A percentile compares a stretch with the other conserved stretches of the same genome.
Conservation (phyloP, 1,140 invertebrate genomes). For the Drosophila asahinai region DNA sequence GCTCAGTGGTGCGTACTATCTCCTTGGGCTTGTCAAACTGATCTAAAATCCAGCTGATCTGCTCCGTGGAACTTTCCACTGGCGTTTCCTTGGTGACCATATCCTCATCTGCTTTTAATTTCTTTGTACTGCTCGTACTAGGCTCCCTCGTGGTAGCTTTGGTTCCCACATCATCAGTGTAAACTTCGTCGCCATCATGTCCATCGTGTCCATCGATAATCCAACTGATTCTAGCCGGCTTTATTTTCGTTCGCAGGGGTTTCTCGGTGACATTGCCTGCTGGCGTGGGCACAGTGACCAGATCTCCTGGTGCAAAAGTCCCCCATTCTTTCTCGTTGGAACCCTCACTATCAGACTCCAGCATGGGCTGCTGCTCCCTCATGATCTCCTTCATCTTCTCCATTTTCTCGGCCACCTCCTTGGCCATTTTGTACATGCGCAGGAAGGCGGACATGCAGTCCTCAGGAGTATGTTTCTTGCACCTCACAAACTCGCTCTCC, state of each 20-base stretch:
- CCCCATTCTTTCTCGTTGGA: conserved; percentile 7
- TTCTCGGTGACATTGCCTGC: conserved; percentile 30
- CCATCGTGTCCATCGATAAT: conserved; percentile 70
- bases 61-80: conserved; percentile 39
- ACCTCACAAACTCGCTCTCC: conserved; percentile 68
- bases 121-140: background rate
- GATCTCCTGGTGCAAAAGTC: conserved; percentile 4
- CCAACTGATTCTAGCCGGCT: conserved; percentile 72
- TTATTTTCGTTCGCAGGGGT: conserved; percentile 59
- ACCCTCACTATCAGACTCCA: conserved; percentile 49
- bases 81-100: background rate
- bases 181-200: conserved; percentile 56
- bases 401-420: conserved; percentile 76
- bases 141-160: conserved; percentile 23
- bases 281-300: conserved; percentile 8
- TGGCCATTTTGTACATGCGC: conserved; percentile 76
- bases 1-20: conserved; percentile 59
- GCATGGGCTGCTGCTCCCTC: conserved; percentile 47
- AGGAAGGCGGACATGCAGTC: conserved; percentile 77
- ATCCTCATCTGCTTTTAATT: background rate
- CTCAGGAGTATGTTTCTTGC: conserved; percentile 71
- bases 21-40: conserved; percentile 66
- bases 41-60: conserved; percentile 65
- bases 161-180: conserved; percentile 45
- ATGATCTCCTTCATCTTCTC: conserved; percentile 80